phyloP scores from a whole-genome alignment of 2,797 vertebrate genomes.

The Basileuterus tristriatus region DNA sequence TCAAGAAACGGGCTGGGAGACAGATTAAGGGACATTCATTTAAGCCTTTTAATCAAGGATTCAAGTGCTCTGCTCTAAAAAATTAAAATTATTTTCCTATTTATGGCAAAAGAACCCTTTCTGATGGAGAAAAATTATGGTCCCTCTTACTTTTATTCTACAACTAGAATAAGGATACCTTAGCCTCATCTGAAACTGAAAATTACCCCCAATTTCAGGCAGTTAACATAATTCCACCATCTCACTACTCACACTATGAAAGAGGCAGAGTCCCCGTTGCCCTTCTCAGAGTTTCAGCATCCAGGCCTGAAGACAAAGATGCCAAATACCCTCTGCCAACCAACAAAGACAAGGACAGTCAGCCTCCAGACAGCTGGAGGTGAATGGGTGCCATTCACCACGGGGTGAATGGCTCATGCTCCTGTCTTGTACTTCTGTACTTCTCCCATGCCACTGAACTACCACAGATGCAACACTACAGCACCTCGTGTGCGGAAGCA shows the following conservation, averaged over 20 bases:
- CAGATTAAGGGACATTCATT: background rate
- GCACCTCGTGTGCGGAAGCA: accelerated
- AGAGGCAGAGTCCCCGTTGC: background rate
- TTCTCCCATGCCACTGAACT: background rate
- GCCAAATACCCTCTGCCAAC: background rate
- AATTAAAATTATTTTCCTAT: background rate
- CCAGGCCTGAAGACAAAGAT: background rate
- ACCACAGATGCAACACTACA: background rate
- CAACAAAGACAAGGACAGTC: background rate
- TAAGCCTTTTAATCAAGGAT: background rate
- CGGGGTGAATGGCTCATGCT: background rate
- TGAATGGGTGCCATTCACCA: too few species aligned
- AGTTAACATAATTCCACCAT: background rate
- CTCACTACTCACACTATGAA: accelerated
- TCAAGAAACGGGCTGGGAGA: background rate
- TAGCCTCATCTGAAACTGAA: background rate
- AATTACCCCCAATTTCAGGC: background rate
- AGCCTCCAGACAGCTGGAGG: background rate
- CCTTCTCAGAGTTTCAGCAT: background rate
- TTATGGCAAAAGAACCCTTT: background rate
- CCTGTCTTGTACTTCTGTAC: too few species aligned
- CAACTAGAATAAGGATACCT: background rate
- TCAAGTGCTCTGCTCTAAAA: background rate
- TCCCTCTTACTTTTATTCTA: background rate
- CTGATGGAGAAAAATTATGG: background rate